These are phyloP conservation scores for Sebastes dallii DNA, from an alignment of 2,797 vertebrate genomes.

Conservation along the genomic window DNA sequence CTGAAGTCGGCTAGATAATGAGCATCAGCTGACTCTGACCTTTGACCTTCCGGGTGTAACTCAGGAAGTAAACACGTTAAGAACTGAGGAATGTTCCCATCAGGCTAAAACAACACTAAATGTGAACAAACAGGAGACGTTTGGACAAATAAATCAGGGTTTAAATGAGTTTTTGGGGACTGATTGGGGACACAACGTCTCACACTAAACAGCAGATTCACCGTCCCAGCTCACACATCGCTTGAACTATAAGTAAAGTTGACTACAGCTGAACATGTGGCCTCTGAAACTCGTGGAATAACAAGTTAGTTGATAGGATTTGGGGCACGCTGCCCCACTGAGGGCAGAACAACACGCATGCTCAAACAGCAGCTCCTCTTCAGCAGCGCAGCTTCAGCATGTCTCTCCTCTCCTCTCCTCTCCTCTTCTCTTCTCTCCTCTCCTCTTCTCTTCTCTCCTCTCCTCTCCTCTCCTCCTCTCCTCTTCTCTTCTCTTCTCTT, in stretches of 20 bases:
- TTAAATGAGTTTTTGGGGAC: no score
- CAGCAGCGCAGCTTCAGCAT: constrained; percentile 7
- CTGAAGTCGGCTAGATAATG: not conserved
- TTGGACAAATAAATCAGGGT: no score
- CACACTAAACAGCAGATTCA: no score
- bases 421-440: no score
- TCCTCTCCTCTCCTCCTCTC: not conserved
- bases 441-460: no score
- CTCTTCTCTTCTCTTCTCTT: no score
- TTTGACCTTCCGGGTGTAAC: constrained; percentile 20
- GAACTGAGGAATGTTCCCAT: not conserved
- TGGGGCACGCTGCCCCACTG: constrained; percentile 18
- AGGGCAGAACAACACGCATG: constrained; percentile 47
- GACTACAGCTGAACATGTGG: not conserved
- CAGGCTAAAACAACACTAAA: not conserved
- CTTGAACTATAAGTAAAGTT: not conserved
- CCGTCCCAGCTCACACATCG: not conserved
- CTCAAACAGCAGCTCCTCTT: constrained; percentile 10
- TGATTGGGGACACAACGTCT: no score
- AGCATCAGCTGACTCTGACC: constrained; percentile 19
- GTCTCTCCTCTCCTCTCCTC: constrained; percentile 19
- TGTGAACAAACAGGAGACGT: no score
- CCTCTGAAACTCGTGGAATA: not conserved
- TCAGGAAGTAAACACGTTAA: not conserved
- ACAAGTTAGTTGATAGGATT: not conserved